Evolutionary conservation across 2,797 vertebrate species (phyloP).

Genomic region (Catamblyrhynchus diadema): DNA sequence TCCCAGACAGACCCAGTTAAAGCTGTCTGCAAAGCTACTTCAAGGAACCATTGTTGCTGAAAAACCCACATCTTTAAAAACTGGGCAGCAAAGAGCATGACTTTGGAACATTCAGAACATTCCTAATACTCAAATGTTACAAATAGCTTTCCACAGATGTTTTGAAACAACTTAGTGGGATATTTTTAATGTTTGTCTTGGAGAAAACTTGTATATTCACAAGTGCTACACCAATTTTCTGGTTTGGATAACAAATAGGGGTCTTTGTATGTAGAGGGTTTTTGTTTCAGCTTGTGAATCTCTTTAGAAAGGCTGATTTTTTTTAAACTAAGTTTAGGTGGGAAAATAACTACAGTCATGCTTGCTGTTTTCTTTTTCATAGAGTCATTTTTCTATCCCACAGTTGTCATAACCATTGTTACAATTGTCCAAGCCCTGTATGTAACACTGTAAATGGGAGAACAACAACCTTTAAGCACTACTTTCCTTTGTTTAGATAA

Average conservation of each 20-base stretch:
- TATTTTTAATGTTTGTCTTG: not conserved
- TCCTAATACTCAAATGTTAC: not conserved
- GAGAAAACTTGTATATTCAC: not conserved
- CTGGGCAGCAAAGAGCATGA: not conserved
- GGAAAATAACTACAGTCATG: not conserved
- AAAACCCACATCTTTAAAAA: not conserved
- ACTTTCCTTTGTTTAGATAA: not conserved
- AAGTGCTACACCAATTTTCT: not conserved
- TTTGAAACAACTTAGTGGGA: not conserved
- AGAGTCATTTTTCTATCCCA: not conserved
- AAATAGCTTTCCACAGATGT: not conserved
- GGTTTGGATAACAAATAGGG: not conserved
- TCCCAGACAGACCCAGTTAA: not conserved
- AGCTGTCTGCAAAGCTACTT: not conserved
- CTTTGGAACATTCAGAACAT: not conserved
- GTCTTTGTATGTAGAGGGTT: rapidly evolving
- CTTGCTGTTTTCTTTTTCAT: not conserved
- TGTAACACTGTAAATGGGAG: not conserved
- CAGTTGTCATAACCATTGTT: not conserved
- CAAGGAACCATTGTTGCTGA: not conserved
- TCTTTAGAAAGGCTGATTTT: not conserved
- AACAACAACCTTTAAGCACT: not conserved
- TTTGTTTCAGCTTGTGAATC: not conserved
- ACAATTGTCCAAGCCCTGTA: not conserved
- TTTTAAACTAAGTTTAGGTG: not conserved